Evolutionary conservation across 64 coral and sea anemone species (phyloP).

Genomic region (Pocillopora damicornis): DNA sequence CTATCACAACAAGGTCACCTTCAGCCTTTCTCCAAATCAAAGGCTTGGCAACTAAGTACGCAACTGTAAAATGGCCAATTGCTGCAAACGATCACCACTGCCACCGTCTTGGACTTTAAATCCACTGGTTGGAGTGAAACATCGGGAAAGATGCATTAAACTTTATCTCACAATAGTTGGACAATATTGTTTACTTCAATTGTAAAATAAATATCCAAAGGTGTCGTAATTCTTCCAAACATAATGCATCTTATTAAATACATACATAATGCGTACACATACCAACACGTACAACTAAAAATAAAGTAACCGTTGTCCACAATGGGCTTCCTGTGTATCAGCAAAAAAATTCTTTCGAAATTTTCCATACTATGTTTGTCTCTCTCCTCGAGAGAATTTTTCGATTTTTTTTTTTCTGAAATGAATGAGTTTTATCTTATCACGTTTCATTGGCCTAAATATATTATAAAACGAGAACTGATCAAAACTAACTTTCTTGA

Average conservation of each 20-base stretch:
- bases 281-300: background rate
- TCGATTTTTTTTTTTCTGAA: too few species aligned
- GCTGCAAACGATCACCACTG: too few species aligned
- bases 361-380: background rate
- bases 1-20: too few species aligned
- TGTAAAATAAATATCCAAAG: constrained; percentile 43
- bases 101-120: background rate
- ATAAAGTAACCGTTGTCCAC: background rate
- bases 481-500: too few species aligned
- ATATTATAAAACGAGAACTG: background rate
- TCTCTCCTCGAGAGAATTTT: background rate
- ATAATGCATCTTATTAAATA: constrained; percentile 40
- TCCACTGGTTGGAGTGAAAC: background rate
- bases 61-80: too few species aligned
- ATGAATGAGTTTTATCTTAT: background rate
- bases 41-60: too few species aligned
- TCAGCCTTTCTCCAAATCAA: too few species aligned
- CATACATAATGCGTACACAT: constrained; percentile 1
- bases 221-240: constrained; percentile 9
- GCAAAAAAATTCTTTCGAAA: background rate
- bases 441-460: too few species aligned
- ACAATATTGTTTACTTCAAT: constrained; percentile 35
- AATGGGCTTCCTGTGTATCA: background rate
- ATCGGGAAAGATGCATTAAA: too few species aligned
- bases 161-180: background rate